Conservation (phyloP, 2,113 vertebrate species). For the Heterotis niloticus region DNA sequence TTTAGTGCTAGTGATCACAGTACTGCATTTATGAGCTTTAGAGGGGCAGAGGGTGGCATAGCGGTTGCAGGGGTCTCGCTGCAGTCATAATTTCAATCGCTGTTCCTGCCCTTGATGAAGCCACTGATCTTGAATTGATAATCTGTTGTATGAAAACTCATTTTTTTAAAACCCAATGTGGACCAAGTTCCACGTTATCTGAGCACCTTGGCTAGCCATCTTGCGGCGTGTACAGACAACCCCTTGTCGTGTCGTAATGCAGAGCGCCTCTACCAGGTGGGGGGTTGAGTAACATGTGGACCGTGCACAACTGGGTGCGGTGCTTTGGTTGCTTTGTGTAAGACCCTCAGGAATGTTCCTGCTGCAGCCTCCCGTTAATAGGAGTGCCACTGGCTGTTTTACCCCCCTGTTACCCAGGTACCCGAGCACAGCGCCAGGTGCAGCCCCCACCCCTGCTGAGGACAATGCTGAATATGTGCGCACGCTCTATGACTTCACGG, state of each 20-base stretch:
- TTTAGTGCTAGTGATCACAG: too few relatives aligned
- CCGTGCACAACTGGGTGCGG: too few relatives aligned
- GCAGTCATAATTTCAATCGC: too few relatives aligned
- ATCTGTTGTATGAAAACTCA: too few relatives aligned
- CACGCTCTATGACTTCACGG: slow-evolving; percentile 95
- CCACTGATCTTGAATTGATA: too few relatives aligned
- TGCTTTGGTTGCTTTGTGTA: too few relatives aligned
- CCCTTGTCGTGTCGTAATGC: background rate
- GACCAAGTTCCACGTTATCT: background rate
- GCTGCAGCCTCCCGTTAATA: too few relatives aligned
- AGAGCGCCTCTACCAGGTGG: background rate
- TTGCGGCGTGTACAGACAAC: background rate
- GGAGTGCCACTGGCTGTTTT: background rate
- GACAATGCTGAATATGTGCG: slow-evolving; percentile 89
- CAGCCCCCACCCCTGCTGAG: slow-evolving; percentile 69
- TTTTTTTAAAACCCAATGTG: background rate
- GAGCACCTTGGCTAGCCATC: background rate
- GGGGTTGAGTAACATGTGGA: background rate
- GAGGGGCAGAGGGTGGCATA: too few relatives aligned
- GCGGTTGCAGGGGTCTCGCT: too few relatives aligned
- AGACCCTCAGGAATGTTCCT: too few relatives aligned
- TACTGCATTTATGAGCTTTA: too few relatives aligned
- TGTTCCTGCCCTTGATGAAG: too few relatives aligned
- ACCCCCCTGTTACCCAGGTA: slow-evolving; percentile 63
- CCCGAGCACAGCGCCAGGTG: slow-evolving; percentile 70